phyloP scores from a whole-genome alignment of 2,888 invertebrate genomes.

The Alcis repandata region DNA sequence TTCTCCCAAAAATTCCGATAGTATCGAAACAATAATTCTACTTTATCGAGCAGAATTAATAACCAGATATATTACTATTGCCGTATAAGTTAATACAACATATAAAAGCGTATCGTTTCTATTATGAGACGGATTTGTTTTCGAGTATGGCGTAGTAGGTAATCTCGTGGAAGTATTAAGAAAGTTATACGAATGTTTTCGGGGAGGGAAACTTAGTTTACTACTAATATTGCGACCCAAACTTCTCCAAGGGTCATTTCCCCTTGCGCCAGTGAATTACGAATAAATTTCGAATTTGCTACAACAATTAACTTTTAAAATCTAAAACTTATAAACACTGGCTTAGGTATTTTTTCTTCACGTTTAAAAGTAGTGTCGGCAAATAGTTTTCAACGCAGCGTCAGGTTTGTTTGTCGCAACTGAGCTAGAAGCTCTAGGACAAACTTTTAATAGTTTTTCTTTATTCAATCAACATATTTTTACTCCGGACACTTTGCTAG shows the following conservation, averaged over 20 bases:
- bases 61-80: conserved; percentile 72
- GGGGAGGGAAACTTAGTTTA: conserved; percentile 71
- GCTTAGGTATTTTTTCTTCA: background rate
- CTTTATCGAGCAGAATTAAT: conserved; percentile 83
- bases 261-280: conserved; percentile 57
- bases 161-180: conserved; percentile 81
- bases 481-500: conserved; percentile 81
- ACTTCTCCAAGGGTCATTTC: conserved; percentile 75
- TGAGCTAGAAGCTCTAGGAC: conserved; percentile 73
- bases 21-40: conserved; percentile 59
- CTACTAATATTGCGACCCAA: conserved; percentile 77
- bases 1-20: conserved; percentile 48
- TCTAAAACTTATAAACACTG: too few species aligned
- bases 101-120: conserved; percentile 80
- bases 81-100: conserved; percentile 75
- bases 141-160: conserved; percentile 70
- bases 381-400: conserved; percentile 62
- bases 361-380: too few species aligned
- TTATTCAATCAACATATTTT: conserved; percentile 87
- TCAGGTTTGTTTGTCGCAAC: conserved; percentile 69
- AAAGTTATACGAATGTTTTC: conserved; percentile 82
- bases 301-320: background rate
- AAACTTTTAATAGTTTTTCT: conserved; percentile 86
- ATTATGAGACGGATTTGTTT: conserved; percentile 77
- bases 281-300: conserved; percentile 38